These are phyloP conservation scores for Takifugu ocellatus DNA, from an alignment of 2,797 vertebrate genomes.

Conservation along the genomic window DNA sequence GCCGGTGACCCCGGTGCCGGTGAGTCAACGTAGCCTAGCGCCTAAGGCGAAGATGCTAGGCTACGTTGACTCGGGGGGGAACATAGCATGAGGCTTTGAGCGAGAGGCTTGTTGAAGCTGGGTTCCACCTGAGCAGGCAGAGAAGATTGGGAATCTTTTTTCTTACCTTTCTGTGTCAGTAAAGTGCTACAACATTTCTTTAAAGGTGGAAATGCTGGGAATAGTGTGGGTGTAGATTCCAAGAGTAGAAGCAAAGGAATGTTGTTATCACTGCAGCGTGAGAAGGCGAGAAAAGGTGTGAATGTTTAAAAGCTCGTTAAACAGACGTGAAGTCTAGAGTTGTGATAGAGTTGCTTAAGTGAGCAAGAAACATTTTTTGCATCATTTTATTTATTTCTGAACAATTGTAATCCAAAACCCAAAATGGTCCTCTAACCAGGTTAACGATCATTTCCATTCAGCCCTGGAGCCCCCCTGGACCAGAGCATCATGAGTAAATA, in stretches of 20 bases:
- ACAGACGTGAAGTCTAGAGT: conserved; percentile 19
- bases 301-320: no score
- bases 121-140: no score
- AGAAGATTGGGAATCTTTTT: conserved; percentile 5
- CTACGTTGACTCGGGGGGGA: conserved; percentile 18
- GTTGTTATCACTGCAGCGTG: no score
- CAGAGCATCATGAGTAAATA: conserved; percentile 57
- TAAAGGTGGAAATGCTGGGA: no score
- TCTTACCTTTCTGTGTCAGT: conserved; percentile 42
- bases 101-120: conserved; percentile 48
- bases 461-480: conserved; percentile 43
- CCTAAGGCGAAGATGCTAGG: conserved; percentile 7
- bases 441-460: conserved; percentile 50
- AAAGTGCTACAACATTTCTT: conserved; percentile 24
- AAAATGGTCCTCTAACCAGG: conserved; percentile 64
- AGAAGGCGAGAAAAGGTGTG: no score
- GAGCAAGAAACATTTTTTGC: conserved; percentile 66
- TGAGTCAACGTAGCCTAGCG: no score
- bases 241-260: not conserved
- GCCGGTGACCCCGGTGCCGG: no score
- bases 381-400: conserved; percentile 58
- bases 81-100: conserved; percentile 56
- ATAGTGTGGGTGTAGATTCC: no score
- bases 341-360: not conserved
- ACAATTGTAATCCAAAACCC: conserved; percentile 69